phyloP scores from a whole-genome alignment of 2,797 vertebrate species.

The Acipenser ruthenus region DNA sequence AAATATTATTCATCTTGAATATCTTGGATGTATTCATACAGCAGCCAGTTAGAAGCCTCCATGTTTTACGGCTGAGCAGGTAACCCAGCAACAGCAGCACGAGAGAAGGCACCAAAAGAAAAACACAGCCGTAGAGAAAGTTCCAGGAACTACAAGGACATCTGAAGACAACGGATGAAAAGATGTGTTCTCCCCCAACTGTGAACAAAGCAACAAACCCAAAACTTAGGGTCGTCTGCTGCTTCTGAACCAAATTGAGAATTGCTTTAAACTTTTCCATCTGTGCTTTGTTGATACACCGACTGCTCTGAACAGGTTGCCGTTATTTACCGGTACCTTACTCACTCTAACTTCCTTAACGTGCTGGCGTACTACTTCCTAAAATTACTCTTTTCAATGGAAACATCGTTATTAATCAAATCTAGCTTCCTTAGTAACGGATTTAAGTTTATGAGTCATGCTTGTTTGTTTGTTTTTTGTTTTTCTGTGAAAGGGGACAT shows the following conservation, averaged over 20 bases:
- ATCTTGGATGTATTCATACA: slow-evolving; percentile 24
- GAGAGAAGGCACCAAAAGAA: slow-evolving; percentile 63
- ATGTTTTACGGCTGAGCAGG: slow-evolving; percentile 37
- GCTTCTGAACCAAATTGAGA: slow-evolving; percentile 33
- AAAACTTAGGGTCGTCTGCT: slow-evolving; percentile 40
- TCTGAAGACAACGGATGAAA: slow-evolving; percentile 53
- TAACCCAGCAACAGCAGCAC: slow-evolving; percentile 57
- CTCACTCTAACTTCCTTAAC: too few relatives aligned
- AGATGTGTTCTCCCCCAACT: slow-evolving; percentile 51
- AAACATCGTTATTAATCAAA: too few relatives aligned
- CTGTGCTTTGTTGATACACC: not conserved
- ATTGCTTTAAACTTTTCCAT: slow-evolving; percentile 47
- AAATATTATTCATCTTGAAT: slow-evolving; percentile 20
- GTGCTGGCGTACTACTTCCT: too few relatives aligned
- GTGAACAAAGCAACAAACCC: slow-evolving; percentile 56
- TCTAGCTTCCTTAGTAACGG: too few relatives aligned
- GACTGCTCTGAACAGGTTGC: too few relatives aligned
- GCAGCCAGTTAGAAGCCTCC: slow-evolving; percentile 54
- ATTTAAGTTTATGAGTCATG: too few relatives aligned
- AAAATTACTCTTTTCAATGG: too few relatives aligned
- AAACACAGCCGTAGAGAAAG: slow-evolving; percentile 52
- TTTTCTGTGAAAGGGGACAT: too few relatives aligned
- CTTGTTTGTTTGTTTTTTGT: too few relatives aligned
- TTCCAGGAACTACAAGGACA: slow-evolving; percentile 68
- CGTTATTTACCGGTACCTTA: too few relatives aligned